Evolutionary conservation across 2,113 vertebrate genomes (phyloP), one percentile per base, ranked within the genome.

Genomic region (Hippocampus zosterae): DNA sequence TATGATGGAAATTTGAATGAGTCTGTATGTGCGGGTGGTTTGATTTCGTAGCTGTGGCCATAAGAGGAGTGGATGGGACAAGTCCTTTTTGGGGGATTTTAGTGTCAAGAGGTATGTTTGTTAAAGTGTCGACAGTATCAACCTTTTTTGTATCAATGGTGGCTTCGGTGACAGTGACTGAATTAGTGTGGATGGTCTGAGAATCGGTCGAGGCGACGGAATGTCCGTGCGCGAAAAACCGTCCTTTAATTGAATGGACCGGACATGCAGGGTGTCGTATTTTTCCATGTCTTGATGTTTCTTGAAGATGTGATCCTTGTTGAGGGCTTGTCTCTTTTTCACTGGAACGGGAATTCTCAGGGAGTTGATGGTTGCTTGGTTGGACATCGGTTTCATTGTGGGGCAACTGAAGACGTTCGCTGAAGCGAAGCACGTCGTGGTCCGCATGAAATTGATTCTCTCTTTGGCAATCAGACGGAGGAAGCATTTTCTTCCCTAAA

Each of bases 41-140:
- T 18, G 82, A 3, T 71, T 83, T 83, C 15, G 79, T 86, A 7
- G 88, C 88, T 8, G 79, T 81, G 59, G 82, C 84, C 69, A 85
- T 71, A n/a, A 81, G 79, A 15, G 86, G 80, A 5, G 80, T 82
- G 53, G 84, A 21, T 0, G 3, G 53, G n/a, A 87, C 68, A 37
- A 72, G 76, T 21, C 67, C 44, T 12, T 15, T 67, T n/a, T 21
- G 64, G 3, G 74, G 25, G 15, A 53, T 67, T 50, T 74, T 79
- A 29, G 13, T 10, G 4, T 71, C 57, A 1, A 52, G 65, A 10
- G 60, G 11, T 1, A 33, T 21, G 29, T 77, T 68, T 10, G 44
- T 4, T 0, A 19, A 52, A 13, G 13, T 16, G 40, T 71, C 73
- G 3, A 59, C 1, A 46, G 3, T 12, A 23, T 44, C 27, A 27